These are phyloP conservation scores for Pterocles orientalis DNA, from an alignment of 2,113 vertebrate species.

Conservation along the genomic window DNA sequence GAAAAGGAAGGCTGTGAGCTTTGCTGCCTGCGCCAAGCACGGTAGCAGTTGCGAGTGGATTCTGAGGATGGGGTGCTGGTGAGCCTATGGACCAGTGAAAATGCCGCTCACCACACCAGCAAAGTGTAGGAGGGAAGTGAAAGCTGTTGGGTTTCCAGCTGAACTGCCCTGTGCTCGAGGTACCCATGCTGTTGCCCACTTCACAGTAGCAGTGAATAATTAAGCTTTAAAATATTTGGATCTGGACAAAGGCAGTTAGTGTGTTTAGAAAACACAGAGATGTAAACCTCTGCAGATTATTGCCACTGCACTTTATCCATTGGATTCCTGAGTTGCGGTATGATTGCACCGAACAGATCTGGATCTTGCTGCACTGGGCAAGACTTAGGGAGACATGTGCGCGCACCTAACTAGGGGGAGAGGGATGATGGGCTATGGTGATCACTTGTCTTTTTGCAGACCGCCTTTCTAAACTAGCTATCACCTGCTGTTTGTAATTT, in stretches of 20 bases:
- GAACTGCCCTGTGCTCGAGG: neutral
- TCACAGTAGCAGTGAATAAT: neutral
- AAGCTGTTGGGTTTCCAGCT: neutral
- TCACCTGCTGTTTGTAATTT: neutral
- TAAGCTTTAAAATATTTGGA: neutral
- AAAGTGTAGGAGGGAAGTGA: neutral
- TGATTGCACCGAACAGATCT: neutral
- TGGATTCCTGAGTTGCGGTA: neutral
- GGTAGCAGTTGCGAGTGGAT: neutral
- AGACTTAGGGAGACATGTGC: rapidly evolving
- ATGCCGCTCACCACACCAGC: neutral
- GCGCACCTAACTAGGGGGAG: neutral
- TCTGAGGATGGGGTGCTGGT: neutral
- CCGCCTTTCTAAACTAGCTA: neutral
- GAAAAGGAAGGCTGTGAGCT: slow-evolving; percentile 23
- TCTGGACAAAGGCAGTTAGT: neutral
- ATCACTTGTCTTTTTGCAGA: neutral
- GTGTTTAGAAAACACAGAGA: neutral
- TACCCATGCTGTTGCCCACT: rapidly evolving
- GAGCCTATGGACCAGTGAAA: neutral
- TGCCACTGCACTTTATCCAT: neutral
- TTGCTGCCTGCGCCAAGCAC: neutral
- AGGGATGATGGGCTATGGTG: neutral
- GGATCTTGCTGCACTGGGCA: neutral
- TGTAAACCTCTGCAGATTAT: neutral